Percentiles rank a stretch among this genome's conserved stretches.
phyloP scores from a whole-genome alignment of 2,113 vertebrate species.

The Myiopsitta monachus region DNA sequence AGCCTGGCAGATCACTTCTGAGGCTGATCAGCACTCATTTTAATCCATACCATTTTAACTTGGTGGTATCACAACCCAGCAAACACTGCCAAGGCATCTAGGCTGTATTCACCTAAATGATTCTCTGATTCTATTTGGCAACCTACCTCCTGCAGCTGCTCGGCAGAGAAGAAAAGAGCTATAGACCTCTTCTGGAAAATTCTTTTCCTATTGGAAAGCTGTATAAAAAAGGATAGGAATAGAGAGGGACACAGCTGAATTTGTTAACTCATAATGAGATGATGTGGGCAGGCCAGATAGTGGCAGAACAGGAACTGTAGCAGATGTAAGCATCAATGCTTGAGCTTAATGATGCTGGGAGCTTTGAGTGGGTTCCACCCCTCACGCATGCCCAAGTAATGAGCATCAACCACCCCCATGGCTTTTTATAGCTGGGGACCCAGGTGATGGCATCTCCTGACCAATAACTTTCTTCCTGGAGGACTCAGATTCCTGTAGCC shows the following conservation, averaged over 20 bases:
- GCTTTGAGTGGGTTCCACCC: neutral
- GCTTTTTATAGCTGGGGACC: neutral
- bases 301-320: neutral
- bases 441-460: neutral
- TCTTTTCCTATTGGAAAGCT: neutral
- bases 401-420: fast-evolving
- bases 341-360: neutral
- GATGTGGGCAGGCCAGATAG: neutral
- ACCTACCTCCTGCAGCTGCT: neutral
- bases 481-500: neutral
- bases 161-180: neutral
- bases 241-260: neutral
- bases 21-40: neutral
- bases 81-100: neutral
- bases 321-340: neutral
- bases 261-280: neutral
- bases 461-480: neutral
- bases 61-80: neutral
- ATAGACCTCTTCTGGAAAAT: neutral
- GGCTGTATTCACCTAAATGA: neutral
- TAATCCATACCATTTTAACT: neutral
- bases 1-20: neutral
- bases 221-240: neutral
- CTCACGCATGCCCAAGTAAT: neutral
- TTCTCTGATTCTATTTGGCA: neutral